Evolutionary conservation across 2,113 vertebrate species (phyloP).

Genomic region (Apeltes quadracus): DNA sequence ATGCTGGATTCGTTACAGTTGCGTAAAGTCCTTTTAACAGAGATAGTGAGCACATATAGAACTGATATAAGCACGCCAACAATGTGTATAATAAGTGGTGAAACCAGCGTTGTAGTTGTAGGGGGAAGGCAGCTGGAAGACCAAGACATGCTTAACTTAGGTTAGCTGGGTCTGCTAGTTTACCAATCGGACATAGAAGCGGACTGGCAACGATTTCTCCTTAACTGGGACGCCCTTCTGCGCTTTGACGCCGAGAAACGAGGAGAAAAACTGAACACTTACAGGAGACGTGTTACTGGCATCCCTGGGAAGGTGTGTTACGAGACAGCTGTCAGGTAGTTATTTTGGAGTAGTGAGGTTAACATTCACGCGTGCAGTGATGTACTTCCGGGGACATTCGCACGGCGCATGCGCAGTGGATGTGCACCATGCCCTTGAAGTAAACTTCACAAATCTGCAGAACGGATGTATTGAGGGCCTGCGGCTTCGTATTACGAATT

Average conservation of each 20-base stretch:
- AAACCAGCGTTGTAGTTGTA: background rate
- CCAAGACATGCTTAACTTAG: slow-evolving; percentile 15
- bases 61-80: background rate
- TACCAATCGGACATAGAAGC: background rate
- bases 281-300: slow-evolving; percentile 71
- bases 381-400: slow-evolving; percentile 53
- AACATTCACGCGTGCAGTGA: slow-evolving; percentile 55
- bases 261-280: slow-evolving; percentile 38
- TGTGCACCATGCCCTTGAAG: background rate
- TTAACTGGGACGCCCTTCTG: fast-evolving
- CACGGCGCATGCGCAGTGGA: slow-evolving; percentile 41
- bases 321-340: background rate
- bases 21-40: background rate
- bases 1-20: background rate
- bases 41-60: fast-evolving
- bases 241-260: background rate
- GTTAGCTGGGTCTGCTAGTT: slow-evolving; percentile 26
- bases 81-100: background rate
- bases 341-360: slow-evolving; percentile 68
- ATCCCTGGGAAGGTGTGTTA: slow-evolving; percentile 27
- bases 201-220: background rate
- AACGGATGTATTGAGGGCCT: background rate
- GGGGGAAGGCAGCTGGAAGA: background rate
- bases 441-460: background rate
- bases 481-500: background rate